phyloP scores from a whole-genome alignment of 2,888 invertebrate species.

The Troides oblongomaculatus region DNA sequence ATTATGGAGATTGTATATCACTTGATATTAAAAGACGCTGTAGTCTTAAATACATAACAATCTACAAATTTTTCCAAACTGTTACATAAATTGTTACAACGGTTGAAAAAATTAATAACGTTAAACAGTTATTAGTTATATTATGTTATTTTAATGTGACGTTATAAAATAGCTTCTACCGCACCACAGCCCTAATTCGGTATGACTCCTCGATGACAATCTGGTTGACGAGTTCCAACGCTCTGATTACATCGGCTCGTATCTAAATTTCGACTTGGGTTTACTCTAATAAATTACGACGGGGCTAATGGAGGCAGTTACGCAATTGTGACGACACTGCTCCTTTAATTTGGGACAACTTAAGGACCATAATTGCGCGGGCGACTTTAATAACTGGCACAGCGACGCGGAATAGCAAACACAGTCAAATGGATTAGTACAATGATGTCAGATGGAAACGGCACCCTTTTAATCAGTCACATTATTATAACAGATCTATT shows the following conservation, averaged over 20 bases:
- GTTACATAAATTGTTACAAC: too few relatives aligned
- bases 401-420: constrained; percentile 5
- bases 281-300: constrained; percentile 37
- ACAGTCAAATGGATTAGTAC: constrained; percentile 6
- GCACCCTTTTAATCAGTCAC: not conserved
- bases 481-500: too few relatives aligned
- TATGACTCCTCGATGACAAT: constrained; percentile 40
- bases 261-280: constrained; percentile 40
- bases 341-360: constrained; percentile 24
- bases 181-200: constrained; percentile 23
- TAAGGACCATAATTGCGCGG: constrained; percentile 20
- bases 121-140: too few relatives aligned
- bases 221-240: constrained; percentile 43
- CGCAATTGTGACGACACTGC: constrained; percentile 22
- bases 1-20: too few relatives aligned
- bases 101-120: too few relatives aligned
- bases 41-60: too few relatives aligned
- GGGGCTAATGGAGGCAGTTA: constrained; percentile 29
- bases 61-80: too few relatives aligned
- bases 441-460: constrained; percentile 5
- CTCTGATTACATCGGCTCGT: constrained; percentile 42
- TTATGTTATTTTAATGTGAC: not conserved
- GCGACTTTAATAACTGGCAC: constrained; percentile 2
- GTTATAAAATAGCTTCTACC: not conserved
- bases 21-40: too few relatives aligned